A percentile compares a stretch with the other conserved stretches of the same genome.
These are phyloP conservation scores for Reinhardtius hippoglossoides DNA, from an alignment of 2,113 vertebrate species.

Conservation along the genomic window DNA sequence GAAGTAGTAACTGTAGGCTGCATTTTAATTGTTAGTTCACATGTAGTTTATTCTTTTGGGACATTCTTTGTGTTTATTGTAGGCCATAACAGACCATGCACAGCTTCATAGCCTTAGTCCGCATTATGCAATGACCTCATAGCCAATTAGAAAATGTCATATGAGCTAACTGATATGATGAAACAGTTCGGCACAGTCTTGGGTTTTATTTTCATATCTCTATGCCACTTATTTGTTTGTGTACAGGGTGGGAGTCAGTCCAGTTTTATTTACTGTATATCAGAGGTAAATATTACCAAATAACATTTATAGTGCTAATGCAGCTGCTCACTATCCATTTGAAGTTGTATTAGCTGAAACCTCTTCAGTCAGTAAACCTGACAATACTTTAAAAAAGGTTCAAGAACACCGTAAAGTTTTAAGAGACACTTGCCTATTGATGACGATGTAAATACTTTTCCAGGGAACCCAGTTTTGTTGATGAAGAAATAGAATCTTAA, in stretches of 20 bases:
- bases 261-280: not conserved
- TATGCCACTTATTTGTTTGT: not conserved
- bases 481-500: not conserved
- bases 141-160: not conserved
- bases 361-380: not conserved
- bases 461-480: conserved; percentile 7
- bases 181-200: not conserved
- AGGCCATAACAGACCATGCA: not conserved
- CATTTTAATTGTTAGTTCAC: not conserved
- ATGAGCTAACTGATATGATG: not conserved
- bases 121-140: not conserved
- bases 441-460: conserved; percentile 10
- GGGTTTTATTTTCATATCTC: not conserved
- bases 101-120: not conserved
- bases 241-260: not conserved
- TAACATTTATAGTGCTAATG: not conserved
- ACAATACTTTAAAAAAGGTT: not conserved
- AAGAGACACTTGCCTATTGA: not conserved
- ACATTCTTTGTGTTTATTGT: not conserved
- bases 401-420: not conserved
- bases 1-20: not conserved
- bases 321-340: not conserved
- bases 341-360: not conserved
- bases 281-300: not conserved
- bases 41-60: not conserved